Percentiles rank a stretch among this genome's conserved stretches.
phyloP scores from a whole-genome alignment of 2,797 vertebrate genomes.

The Calcarius lapponicus region DNA sequence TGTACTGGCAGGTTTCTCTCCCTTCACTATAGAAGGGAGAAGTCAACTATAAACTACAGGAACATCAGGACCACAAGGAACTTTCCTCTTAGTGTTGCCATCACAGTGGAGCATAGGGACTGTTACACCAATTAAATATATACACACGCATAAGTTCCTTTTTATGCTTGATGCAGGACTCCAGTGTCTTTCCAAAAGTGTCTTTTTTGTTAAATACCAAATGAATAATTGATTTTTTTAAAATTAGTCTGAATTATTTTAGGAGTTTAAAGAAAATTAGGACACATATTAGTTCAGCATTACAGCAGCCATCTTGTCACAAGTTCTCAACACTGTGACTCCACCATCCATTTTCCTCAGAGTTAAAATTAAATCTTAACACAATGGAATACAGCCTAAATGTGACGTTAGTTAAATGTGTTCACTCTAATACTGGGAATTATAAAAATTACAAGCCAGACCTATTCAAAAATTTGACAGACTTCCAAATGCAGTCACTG shows the following conservation, averaged over 20 bases:
- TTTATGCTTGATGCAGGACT: background rate
- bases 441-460: conserved; percentile 31
- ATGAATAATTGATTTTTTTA: background rate
- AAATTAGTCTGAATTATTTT: background rate
- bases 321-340: background rate
- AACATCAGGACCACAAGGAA: background rate
- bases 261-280: background rate
- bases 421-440: conserved; percentile 13
- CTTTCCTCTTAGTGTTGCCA: background rate
- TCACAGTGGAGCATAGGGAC: background rate
- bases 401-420: background rate
- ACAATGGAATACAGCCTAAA: conserved; percentile 32
- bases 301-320: background rate
- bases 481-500: conserved; percentile 44
- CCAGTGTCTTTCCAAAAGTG: background rate
- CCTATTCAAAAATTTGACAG: conserved; percentile 15
- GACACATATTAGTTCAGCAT: background rate
- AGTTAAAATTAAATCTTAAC: conserved; percentile 47
- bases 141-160: background rate
- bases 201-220: background rate
- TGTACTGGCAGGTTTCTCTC: background rate
- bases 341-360: background rate
- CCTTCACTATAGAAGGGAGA: background rate
- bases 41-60: background rate
- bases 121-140: background rate